Evolutionary conservation across 1,140 invertebrate species (phyloP).

Genomic region (Drosophila eugracilis): DNA sequence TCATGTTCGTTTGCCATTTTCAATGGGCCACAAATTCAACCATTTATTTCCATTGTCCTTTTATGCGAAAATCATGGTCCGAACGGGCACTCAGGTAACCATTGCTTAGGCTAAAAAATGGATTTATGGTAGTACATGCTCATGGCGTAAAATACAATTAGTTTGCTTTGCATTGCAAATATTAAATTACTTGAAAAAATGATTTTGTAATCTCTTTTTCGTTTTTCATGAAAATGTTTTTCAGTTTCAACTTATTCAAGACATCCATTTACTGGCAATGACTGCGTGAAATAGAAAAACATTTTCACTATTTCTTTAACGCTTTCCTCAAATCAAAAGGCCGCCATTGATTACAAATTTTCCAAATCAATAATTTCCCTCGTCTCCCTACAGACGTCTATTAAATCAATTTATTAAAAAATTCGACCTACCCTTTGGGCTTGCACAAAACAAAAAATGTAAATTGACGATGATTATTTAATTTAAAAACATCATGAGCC

Average conservation of each 20-base stretch:
- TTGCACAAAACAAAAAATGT: conserved; percentile 19
- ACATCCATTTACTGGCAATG: no score
- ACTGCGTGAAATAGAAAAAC: neutral
- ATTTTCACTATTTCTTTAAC: neutral
- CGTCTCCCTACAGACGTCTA: conserved; percentile 1
- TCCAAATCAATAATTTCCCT: conserved; percentile 4
- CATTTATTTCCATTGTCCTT: conserved; percentile 49
- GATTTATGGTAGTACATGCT: neutral
- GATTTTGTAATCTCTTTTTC: neutral
- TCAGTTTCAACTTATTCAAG: no score
- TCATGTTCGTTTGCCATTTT: conserved; percentile 75
- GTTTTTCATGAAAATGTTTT: no score
- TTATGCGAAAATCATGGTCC: conserved; percentile 18
- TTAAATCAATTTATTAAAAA: conserved; percentile 36
- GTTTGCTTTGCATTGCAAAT: neutral
- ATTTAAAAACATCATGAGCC: conserved; percentile 34
- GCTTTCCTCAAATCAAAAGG: conserved; percentile 6
- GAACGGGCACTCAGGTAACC: neutral
- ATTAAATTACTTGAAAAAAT: neutral
- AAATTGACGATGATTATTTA: conserved; percentile 51
- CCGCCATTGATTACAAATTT: neutral
- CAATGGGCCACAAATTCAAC: conserved; percentile 19
- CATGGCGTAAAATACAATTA: neutral
- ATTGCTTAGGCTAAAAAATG: neutral
- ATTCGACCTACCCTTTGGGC: conserved; percentile 25